Conservation (phyloP, 30 jellyfish, hydroid and myxozoan species). For the Nemopilema nomurai region DNA sequence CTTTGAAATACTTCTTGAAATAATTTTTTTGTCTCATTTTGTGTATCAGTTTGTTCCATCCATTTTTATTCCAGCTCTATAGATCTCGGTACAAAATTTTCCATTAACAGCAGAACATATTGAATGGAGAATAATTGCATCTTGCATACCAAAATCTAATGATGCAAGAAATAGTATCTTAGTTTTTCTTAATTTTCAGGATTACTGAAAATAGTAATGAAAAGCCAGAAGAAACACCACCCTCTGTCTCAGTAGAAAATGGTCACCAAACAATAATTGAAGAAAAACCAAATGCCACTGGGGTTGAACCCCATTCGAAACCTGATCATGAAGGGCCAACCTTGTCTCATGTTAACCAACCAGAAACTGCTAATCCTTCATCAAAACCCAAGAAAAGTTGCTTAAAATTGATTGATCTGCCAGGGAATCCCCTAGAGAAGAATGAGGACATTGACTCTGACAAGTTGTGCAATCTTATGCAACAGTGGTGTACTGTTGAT, state of each 20-base stretch:
- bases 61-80: too few relatives aligned
- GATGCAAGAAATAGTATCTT: too few relatives aligned
- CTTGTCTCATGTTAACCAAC: background rate
- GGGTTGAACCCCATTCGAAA: background rate
- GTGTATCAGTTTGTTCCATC: too few relatives aligned
- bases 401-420: constrained; percentile 10
- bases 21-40: too few relatives aligned
- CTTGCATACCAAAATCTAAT: too few relatives aligned
- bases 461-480: constrained; percentile 27
- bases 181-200: background rate
- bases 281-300: background rate
- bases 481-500: constrained; percentile 58
- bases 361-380: background rate
- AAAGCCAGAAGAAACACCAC: background rate
- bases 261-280: background rate
- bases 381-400: background rate
- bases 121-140: too few relatives aligned
- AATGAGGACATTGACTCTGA: constrained; percentile 5
- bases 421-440: background rate
- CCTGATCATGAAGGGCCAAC: background rate
- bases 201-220: background rate
- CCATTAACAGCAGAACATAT: too few relatives aligned
- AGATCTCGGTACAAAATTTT: too few relatives aligned
- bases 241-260: background rate
- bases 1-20: too few relatives aligned